Evolutionary conservation across 2,797 vertebrate species (phyloP), one percentile per base, ranked within the genome.

Genomic region (Xiphophorus birchmanni): DNA sequence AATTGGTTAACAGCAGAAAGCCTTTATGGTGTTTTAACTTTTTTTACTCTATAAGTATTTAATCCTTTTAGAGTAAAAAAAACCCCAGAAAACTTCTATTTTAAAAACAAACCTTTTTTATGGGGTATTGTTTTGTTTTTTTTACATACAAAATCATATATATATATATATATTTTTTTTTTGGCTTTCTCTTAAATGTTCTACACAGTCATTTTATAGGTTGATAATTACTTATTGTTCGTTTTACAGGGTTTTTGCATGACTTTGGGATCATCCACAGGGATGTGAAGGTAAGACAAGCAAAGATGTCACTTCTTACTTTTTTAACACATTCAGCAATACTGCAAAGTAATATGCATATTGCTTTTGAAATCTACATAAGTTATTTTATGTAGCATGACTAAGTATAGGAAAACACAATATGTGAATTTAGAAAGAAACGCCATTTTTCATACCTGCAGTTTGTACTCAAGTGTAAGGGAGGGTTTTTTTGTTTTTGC

Each of bases 201-300:
- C 2, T 17, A 63, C 3, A 17, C 18, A 35, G 52, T 26, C 23
- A 26, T 54, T 54, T 26, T 26, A 54, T 26, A 54, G 52, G 8
- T 54, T 4, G 23, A 54, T 54, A 54, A 54, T 47, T 71, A 12
- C 23, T 29, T 21, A 21, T 29, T 50, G 37, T 15, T 80, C 60
- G 26, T 73, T 71, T 80, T 67, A 5, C 90, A 99, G 98, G 97
- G 11, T 99, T 99, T 88, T 96, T 99, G 56, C 98, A 99, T 4
- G 96, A 98, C 87, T 92, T 98, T 93, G 98, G 97, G 21, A 95
- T 99, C 77, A 96, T 99, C 79, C 98, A 99, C 91, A 96, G 98
- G 87, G 98, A 99, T 0, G 94, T 99, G 63, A 99, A 99, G 97
- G 98, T 99, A 92, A 88, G 84, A 79, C 48, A 52, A 2, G 9